phyloP scores from a whole-genome alignment of 2,113 vertebrate species.

The Boulengerochromis microlepis region DNA sequence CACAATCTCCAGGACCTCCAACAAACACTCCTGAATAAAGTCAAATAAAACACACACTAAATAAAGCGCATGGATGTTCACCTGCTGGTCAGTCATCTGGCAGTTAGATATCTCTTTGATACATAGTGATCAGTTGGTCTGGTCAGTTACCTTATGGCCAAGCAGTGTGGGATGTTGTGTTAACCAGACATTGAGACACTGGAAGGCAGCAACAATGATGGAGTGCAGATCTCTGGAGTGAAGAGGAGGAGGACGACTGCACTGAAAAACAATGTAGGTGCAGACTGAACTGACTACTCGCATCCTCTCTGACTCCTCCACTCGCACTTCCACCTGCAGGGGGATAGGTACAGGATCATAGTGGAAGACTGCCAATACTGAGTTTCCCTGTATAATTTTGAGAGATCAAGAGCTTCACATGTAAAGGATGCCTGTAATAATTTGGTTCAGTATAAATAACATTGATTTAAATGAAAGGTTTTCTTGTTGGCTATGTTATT shows the following conservation, averaged over 20 bases:
- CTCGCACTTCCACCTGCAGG: conserved; percentile 77
- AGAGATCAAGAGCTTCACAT: not conserved
- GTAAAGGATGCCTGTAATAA: not conserved
- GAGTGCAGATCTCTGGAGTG: conserved; percentile 94
- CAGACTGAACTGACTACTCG: conserved; percentile 83
- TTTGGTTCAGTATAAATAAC: not conserved
- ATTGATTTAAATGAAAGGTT: not conserved
- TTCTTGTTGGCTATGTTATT: not conserved
- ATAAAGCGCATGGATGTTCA: rapidly evolving
- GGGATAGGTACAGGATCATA: not conserved
- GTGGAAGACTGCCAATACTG: not conserved
- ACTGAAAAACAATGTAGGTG: conserved; percentile 87
- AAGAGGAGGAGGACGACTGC: conserved; percentile 85
- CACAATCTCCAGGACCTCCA: conserved; percentile 90
- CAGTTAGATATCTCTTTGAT: not conserved
- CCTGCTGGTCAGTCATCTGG: not conserved
- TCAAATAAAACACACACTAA: not conserved
- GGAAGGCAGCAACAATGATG: conserved; percentile 92
- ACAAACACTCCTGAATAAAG: conserved; percentile 81
- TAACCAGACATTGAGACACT: conserved; percentile 90
- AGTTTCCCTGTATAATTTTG: not conserved
- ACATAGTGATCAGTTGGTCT: conserved; percentile 9
- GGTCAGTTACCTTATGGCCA: conserved; percentile 78
- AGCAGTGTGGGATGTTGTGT: conserved; percentile 85
- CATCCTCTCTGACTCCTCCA: conserved; percentile 76